Conservation (phyloP, 2,113 vertebrate species). For the Rhabdornis inornatus region DNA sequence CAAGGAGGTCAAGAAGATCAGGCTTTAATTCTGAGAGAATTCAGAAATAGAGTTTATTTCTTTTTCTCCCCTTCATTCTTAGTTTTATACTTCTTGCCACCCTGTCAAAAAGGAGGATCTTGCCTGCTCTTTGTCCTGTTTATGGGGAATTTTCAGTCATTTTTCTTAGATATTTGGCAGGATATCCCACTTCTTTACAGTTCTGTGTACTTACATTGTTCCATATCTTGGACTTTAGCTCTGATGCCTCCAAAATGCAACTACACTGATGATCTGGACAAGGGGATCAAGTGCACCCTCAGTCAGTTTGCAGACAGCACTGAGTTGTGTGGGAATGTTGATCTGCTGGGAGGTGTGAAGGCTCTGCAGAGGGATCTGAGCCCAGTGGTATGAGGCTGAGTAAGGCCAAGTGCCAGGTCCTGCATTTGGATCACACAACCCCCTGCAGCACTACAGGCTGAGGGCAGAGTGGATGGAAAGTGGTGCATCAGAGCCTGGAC, state of each 20-base stretch:
- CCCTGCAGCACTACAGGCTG: not conserved
- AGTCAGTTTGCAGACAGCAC: not conserved
- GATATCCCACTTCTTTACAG: not conserved
- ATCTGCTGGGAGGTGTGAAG: not conserved
- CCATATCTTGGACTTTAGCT: not conserved
- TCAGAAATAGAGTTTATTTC: not conserved
- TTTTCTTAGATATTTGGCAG: not conserved
- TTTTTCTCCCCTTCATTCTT: not conserved
- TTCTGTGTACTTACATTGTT: not conserved
- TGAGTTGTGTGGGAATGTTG: no score
- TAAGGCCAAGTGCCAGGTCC: not conserved
- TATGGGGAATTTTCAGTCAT: not conserved
- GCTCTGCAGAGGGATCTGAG: not conserved
- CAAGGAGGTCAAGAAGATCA: not conserved
- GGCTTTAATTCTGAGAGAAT: not conserved
- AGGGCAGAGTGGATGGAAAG: not conserved
- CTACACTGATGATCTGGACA: not conserved
- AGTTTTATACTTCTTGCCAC: not conserved
- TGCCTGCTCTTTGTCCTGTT: not conserved
- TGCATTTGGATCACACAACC: not conserved
- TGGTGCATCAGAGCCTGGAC: no score
- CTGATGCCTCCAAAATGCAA: not conserved
- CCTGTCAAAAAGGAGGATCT: not conserved
- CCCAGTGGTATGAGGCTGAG: rapidly evolving
- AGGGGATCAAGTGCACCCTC: not conserved